Evolutionary conservation across 1,140 invertebrate species (phyloP).

Genomic region (Lethocerus indicus): DNA sequence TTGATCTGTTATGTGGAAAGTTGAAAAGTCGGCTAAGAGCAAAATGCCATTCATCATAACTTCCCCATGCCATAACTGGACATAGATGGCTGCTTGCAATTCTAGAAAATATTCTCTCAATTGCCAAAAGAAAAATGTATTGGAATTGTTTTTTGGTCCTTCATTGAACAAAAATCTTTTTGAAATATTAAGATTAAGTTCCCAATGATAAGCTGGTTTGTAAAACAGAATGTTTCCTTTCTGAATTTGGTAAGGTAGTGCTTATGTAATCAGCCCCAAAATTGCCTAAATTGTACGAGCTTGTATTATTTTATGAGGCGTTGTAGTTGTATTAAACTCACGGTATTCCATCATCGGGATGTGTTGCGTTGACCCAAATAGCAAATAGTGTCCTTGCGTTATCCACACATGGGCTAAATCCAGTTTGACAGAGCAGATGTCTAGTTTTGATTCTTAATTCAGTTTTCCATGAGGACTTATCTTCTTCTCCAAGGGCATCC

Average conservation of each 20-base stretch:
- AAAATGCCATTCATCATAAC: slow-evolving; percentile 58
- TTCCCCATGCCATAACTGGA: slow-evolving; percentile 59
- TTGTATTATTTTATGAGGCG: too few species aligned
- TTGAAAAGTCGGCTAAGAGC: slow-evolving; percentile 52
- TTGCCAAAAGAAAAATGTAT: neutral
- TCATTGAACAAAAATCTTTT: too few species aligned
- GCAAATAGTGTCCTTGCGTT: slow-evolving; percentile 43
- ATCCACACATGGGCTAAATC: slow-evolving; percentile 48
- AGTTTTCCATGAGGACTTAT: slow-evolving; percentile 17
- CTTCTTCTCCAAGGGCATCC: slow-evolving; percentile 19
- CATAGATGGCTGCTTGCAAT: slow-evolving; percentile 53
- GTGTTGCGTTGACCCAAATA: slow-evolving; percentile 44
- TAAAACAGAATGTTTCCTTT: too few species aligned
- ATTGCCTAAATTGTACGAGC: too few species aligned
- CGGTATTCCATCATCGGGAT: slow-evolving; percentile 55
- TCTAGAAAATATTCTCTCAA: slow-evolving; percentile 26
- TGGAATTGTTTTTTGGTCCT: too few species aligned
- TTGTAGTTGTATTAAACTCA: too few species aligned
- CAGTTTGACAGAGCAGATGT: slow-evolving; percentile 39
- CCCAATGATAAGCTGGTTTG: too few species aligned
- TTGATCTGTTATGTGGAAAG: slow-evolving; percentile 43
- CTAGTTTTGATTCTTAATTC: slow-evolving; percentile 21
- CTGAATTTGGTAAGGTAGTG: too few species aligned
- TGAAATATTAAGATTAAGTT: too few species aligned
- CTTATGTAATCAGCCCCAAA: too few species aligned